phyloP scores from a whole-genome alignment of 2,797 vertebrate species.

The Cynodonichthys magdalenae region DNA sequence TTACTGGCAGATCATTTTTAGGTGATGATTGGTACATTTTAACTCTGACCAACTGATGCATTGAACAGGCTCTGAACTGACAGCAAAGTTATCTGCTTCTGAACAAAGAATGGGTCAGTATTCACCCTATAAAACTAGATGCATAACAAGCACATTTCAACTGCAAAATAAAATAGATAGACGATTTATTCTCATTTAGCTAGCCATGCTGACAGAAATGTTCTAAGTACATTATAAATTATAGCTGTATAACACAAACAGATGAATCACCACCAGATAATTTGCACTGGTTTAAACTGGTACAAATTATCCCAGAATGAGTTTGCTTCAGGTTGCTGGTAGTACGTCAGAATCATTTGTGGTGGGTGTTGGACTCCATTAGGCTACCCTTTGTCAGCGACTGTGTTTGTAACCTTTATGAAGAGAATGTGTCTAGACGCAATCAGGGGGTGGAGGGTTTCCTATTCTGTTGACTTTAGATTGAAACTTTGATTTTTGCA shows the following conservation, averaged over 20 bases:
- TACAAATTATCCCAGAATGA: background rate
- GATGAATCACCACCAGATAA: too few relatives aligned
- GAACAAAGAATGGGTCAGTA: background rate
- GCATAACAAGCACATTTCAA: background rate
- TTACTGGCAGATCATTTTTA: conserved; percentile 7
- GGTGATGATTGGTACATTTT: background rate
- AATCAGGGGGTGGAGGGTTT: background rate
- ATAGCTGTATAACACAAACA: background rate
- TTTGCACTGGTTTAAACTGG: background rate
- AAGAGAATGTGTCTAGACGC: background rate
- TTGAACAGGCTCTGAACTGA: conserved; percentile 9
- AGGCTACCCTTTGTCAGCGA: background rate
- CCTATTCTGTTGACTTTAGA: background rate
- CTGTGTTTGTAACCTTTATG: background rate
- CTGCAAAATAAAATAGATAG: conserved; percentile 18
- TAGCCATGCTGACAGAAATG: background rate
- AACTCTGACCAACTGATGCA: conserved; percentile 23
- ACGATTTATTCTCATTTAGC: conserved; percentile 10
- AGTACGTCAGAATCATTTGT: background rate
- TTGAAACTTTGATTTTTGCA: too few relatives aligned
- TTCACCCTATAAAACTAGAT: conserved; percentile 4
- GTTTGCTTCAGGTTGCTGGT: background rate
- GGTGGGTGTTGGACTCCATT: background rate
- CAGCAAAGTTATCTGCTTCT: background rate
- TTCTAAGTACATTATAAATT: background rate